Evolutionary conservation across 1,140 invertebrate species (phyloP), one percentile per base, ranked within the genome.

Genomic region (Riptortus pedestris): DNA sequence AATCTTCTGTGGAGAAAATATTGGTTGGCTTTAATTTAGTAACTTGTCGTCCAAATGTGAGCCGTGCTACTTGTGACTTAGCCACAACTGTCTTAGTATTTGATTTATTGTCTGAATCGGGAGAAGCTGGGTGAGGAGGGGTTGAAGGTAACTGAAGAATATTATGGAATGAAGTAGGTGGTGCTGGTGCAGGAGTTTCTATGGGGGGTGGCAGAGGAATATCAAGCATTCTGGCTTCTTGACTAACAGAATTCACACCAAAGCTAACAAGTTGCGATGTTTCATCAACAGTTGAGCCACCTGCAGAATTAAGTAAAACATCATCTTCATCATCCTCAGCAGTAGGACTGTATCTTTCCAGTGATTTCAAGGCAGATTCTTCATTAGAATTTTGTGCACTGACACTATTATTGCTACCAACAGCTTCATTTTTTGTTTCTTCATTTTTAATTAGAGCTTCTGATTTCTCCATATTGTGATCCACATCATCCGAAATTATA

Each of bases 181-280:
- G 26, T 4, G 58, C 33, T 1, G 58, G 47, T n/a, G 58, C 24
- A 27, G 51, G 45, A 11, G 38, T 45, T 51, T 60, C 31, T 3
- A 65, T 28, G 3, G 58, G 58, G 11, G 58, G 64, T 12, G 64
- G 64, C 11, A 60, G 20, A 7, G 64, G 64, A n/a, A 65, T 65
- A 47, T 65, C 64, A 2, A 65, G 59, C 64, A 65, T 65, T 27
- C 64, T 31, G 1, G 64, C 64, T 55, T 65, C 64, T 47, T 65
- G 52, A 20, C 64, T 65, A 2, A 52, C 59, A 20, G 64, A 65
- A 52, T 65, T 65, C 16, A 65, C 64, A 18, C 64, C 64, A 38
- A 65, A 65, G 52, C 64, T 65, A 12, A 65, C 48, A 11, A 61
- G 27, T 16, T 65, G 64, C 0, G 64, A 65, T 38, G n/a, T 33